Percentiles rank a stretch among this genome's conserved stretches.
phyloP scores from a whole-genome alignment of 2,113 vertebrate species.

The Microtus montanus region DNA sequence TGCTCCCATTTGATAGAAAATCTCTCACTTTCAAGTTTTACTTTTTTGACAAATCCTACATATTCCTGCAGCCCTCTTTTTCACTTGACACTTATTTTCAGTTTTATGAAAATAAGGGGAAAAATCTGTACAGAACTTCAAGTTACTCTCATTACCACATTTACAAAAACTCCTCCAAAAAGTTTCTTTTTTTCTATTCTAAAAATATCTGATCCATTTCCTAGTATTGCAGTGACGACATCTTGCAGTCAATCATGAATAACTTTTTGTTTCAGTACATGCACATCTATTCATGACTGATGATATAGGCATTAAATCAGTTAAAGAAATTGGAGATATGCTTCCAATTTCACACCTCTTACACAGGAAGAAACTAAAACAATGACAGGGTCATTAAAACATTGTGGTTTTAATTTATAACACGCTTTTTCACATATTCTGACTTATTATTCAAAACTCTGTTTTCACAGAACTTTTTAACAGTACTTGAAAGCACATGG shows the following conservation, averaged over 20 bases:
- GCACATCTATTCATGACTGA: not conserved
- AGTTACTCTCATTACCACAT: not conserved
- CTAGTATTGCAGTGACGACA: not conserved
- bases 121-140: not conserved
- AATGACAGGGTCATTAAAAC: not conserved
- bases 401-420: not conserved
- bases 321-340: not conserved
- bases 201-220: not conserved
- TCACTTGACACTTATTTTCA: not conserved
- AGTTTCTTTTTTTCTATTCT: not conserved
- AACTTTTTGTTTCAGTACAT: not conserved
- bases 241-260: not conserved
- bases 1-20: not conserved
- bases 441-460: not conserved
- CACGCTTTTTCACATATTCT: not conserved
- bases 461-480: not conserved
- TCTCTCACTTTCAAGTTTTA: not conserved
- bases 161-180: not conserved
- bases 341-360: not conserved
- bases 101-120: not conserved
- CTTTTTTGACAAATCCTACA: not conserved
- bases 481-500: not conserved
- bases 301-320: not conserved
- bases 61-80: not conserved
- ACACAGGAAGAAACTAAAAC: not conserved